These are phyloP conservation scores for Ichneumoninae sp. DNA, from an alignment of 2,888 invertebrate genomes.

Conservation along the genomic window DNA sequence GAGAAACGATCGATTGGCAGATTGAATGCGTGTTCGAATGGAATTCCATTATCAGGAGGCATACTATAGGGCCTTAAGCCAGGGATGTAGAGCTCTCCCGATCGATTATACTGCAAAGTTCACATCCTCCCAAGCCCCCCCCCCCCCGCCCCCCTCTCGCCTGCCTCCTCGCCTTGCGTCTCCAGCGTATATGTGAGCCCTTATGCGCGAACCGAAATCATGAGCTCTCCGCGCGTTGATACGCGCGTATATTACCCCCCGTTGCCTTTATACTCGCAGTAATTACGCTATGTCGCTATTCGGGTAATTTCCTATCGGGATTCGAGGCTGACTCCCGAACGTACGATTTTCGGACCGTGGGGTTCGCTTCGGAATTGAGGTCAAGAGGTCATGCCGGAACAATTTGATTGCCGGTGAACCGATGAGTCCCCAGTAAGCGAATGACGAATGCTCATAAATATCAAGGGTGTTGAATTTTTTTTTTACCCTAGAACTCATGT, in stretches of 20 bases:
- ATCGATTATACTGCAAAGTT: constrained; percentile 65
- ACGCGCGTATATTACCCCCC: constrained; percentile 3
- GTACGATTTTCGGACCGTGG: constrained; percentile 26
- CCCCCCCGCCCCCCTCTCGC: constrained; percentile 17
- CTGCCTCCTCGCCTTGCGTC: constrained; percentile 25
- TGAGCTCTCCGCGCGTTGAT: constrained; percentile 15
- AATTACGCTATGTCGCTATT: constrained; percentile 27
- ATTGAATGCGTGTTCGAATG: constrained; percentile 62
- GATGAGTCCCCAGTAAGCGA: constrained; percentile 13
- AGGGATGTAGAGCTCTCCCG: constrained; percentile 51
- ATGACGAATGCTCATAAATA: background rate
- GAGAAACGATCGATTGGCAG: constrained; percentile 54
- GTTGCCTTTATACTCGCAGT: background rate
- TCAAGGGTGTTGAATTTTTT: background rate
- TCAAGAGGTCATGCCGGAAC: constrained; percentile 48
- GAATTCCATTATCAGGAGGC: constrained; percentile 60
- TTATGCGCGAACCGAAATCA: constrained; percentile 24
- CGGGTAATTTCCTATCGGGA: constrained; percentile 23
- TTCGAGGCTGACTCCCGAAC: constrained; percentile 30
- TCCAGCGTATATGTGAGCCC: constrained; percentile 6
- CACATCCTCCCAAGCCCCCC: constrained; percentile 57
- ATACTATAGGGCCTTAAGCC: constrained; percentile 40
- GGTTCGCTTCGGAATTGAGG: constrained; percentile 37
- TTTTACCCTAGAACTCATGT: no score
- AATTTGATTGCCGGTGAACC: constrained; percentile 23